Conservation (phyloP, 1,140 invertebrate species). For the Drosophila pseudoananassae region DNA sequence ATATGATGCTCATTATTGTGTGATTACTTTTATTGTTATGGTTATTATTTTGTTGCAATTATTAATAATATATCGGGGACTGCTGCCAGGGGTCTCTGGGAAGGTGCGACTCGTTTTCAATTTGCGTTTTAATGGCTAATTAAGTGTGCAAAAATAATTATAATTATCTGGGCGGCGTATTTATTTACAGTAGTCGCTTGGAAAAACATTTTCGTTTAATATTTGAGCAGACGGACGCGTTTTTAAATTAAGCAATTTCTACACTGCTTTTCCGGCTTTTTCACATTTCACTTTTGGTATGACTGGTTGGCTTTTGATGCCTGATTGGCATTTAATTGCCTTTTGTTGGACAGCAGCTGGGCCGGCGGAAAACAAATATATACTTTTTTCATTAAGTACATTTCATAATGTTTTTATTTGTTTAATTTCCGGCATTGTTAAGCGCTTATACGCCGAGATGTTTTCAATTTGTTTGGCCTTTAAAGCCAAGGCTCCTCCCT, state of each 20-base stretch:
- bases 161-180: constrained; percentile 66
- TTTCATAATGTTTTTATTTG: constrained; percentile 17
- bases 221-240: constrained; percentile 8
- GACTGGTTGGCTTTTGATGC: constrained; percentile 64
- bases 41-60: constrained; percentile 58
- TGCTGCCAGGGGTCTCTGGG: background rate
- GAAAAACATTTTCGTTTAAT: constrained; percentile 50
- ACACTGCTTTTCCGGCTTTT: constrained; percentile 14
- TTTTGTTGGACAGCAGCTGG: constrained; percentile 52
- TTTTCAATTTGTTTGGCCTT: constrained; percentile 3
- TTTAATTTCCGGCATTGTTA: constrained; percentile 1
- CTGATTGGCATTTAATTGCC: constrained; percentile 80
- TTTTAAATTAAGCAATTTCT: constrained; percentile 33
- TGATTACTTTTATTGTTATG: constrained; percentile 76
- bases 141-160: constrained; percentile 81
- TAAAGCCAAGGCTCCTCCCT: background rate
- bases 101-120: constrained; percentile 62
- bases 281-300: constrained; percentile 39
- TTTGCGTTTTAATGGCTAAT: constrained; percentile 80
- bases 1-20: constrained; percentile 71
- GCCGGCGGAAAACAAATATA: constrained; percentile 15
- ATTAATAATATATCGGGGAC: constrained; percentile 69
- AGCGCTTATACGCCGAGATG: constrained; percentile 5
- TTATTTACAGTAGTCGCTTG: constrained; percentile 56
- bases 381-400: constrained; percentile 11